Evolutionary conservation across 2,797 vertebrate species (phyloP), one percentile per base, ranked within the genome.

Genomic region (Sus cebifrons): DNA sequence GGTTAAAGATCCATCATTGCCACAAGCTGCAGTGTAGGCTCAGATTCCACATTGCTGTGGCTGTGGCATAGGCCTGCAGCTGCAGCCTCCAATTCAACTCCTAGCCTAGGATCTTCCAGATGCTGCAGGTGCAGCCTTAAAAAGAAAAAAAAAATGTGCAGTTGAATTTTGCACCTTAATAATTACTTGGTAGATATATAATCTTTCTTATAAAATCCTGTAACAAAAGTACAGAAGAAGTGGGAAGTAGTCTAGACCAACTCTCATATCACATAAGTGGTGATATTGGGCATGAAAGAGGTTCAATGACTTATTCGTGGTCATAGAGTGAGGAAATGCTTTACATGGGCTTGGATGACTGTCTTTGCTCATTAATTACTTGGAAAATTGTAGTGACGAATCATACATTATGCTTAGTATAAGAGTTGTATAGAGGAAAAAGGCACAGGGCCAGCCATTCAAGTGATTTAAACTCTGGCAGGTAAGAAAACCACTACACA

Each of bases 131-230:
- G 6, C 44, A 49, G 44, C 44, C 6, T 10, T 49, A 49, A 49
- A 49, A 49, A 49, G 44, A 49, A 49, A 49, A 49, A 49, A 49
- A 49, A 49, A 49, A 86, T 23, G 12, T 74, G 36, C n/a, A 92
- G 70, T n/a, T 56, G 70, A 96, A 81, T 0, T 65, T 21, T 44
- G 1, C 91, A 6, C 67, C 9, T 67, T 8, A 64, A 25, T 74
- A 97, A 88, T 32, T 96, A 89, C 5, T 32, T 93, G 67, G 92
- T 93, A 49, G 18, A 58, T 68, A 52, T n/a, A 36, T 75, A 89
- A 93, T 75, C 20, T 60, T 68, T 90, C 5, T 21, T 81, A 70
- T 17, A 92, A 86, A 96, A 94, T 78, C 58, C 4, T 67, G 16
- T 17, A 86, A 71, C 60, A 11, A 70, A 68, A 77, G 18, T 6